A percentile compares a stretch with the other conserved stretches of the same genome.
phyloP scores from a whole-genome alignment of 2,113 vertebrate genomes.

The Ameiurus melas region DNA sequence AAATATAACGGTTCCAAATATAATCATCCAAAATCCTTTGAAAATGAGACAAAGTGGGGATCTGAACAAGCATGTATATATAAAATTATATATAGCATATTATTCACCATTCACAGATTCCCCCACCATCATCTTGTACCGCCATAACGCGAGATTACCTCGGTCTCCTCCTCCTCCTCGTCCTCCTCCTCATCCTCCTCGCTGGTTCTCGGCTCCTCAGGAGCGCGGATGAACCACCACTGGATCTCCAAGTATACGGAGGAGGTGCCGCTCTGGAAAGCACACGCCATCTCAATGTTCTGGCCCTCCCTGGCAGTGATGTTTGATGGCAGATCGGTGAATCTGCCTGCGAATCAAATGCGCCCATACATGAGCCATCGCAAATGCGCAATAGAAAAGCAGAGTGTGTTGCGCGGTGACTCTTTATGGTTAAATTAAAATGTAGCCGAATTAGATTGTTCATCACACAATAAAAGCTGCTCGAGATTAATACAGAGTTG shows the following conservation, averaged over 20 bases:
- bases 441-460: background rate
- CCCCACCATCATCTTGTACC: background rate
- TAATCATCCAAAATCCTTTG: background rate
- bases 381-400: background rate
- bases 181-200: conserved; percentile 74
- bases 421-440: background rate
- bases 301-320: conserved; percentile 90
- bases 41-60: too few relatives aligned
- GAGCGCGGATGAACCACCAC: conserved; percentile 91
- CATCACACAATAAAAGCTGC: conserved; percentile 14
- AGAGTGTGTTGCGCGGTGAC: conserved; percentile 3
- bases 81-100: background rate
- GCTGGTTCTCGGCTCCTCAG: conserved; percentile 78
- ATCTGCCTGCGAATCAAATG: conserved; percentile 81
- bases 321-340: conserved; percentile 91
- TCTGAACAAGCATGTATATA: background rate
- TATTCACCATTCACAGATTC: background rate
- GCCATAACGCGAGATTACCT: conserved; percentile 68
- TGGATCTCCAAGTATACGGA: conserved; percentile 95
- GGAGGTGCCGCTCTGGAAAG: conserved; percentile 89
- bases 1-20: background rate
- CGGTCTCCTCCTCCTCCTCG: conserved; percentile 76
- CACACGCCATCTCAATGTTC: conserved; percentile 96
- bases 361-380: background rate
- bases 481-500: background rate